Evolutionary conservation across 2,797 vertebrate species (phyloP).

Genomic region (Diplodus puntazzo): DNA sequence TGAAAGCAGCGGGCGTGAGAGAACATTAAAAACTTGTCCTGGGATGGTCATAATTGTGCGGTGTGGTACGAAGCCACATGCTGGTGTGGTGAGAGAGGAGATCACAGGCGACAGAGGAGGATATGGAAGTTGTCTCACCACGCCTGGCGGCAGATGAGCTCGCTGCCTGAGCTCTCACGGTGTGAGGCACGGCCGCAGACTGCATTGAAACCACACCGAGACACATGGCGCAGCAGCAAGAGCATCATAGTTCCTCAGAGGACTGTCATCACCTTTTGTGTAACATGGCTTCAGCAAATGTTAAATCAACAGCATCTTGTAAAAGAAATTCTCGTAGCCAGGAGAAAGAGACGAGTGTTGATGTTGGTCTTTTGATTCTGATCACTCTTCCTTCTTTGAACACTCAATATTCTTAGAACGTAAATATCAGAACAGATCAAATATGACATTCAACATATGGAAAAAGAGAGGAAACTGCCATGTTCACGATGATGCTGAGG

Average conservation of each 20-base stretch:
- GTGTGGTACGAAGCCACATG: slow-evolving; percentile 18
- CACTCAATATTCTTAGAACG: slow-evolving; percentile 7
- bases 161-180: slow-evolving; percentile 22
- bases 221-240: slow-evolving; percentile 9
- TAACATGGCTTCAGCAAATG: not conserved
- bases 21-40: slow-evolving; percentile 20
- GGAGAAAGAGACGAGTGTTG: not conserved
- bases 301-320: slow-evolving; percentile 32
- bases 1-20: slow-evolving; percentile 29
- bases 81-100: slow-evolving; percentile 32
- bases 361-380: slow-evolving; percentile 11
- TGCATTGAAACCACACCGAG: slow-evolving; percentile 26
- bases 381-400: not conserved
- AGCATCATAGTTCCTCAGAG: not conserved
- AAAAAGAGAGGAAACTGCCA: slow-evolving; percentile 47
- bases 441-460: slow-evolving; percentile 43
- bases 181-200: slow-evolving; percentile 29
- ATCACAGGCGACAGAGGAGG: slow-evolving; percentile 37
- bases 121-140: slow-evolving; percentile 46
- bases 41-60: slow-evolving; percentile 23
- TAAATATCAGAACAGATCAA: slow-evolving; percentile 34
- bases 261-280: slow-evolving; percentile 29
- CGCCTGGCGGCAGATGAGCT: slow-evolving; percentile 43
- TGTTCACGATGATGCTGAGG: slow-evolving; percentile 44
- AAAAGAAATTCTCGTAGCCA: not conserved